Percentiles rank a stretch among this genome's conserved stretches.
Evolutionary conservation across 2,888 invertebrate genomes (phyloP).

Genomic region (Parascotia fuliginaria): DNA sequence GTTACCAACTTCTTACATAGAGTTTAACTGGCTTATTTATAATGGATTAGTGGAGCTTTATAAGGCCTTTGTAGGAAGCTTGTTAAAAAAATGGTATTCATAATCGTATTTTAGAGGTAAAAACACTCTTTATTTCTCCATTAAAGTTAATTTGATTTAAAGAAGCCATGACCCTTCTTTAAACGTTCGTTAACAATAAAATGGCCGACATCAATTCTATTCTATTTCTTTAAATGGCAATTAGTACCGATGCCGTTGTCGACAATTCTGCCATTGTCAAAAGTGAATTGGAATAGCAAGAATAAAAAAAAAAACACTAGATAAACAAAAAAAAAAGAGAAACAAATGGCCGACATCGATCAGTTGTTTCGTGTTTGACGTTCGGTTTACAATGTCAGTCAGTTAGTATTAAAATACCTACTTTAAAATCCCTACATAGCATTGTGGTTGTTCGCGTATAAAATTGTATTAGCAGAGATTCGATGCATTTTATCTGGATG

Average conservation of each 20-base stretch:
- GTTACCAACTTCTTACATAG: constrained; percentile 16
- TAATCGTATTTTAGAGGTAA: constrained; percentile 7
- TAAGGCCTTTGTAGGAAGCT: constrained; percentile 16
- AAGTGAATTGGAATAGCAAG: constrained; percentile 2
- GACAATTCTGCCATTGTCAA: constrained; percentile 6
- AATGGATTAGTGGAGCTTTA: constrained; percentile 15
- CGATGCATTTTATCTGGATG: background rate
- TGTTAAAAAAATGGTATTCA: background rate
- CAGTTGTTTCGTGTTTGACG: constrained; percentile 7
- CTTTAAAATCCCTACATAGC: constrained; percentile 5
- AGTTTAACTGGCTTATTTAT: constrained; percentile 16
- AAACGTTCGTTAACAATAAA: constrained; percentile 4
- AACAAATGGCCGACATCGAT: constrained; percentile 7
- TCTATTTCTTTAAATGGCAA: constrained; percentile 9
- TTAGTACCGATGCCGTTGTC: constrained; percentile 8
- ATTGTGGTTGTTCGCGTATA: constrained; percentile 7
- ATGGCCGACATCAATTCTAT: constrained; percentile 4
- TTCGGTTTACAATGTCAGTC: constrained; percentile 7
- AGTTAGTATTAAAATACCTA: constrained; percentile 7
- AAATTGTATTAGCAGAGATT: constrained; percentile 6
- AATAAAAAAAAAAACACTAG: constrained; percentile 4
- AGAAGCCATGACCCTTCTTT: constrained; percentile 3
- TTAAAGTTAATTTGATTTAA: constrained; percentile 4
- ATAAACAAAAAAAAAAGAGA: constrained; percentile 5
- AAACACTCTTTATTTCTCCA: constrained; percentile 4